Base-by-base conservation (phyloP, 1,140 invertebrate species). In the Goniozus legneri region DNA sequence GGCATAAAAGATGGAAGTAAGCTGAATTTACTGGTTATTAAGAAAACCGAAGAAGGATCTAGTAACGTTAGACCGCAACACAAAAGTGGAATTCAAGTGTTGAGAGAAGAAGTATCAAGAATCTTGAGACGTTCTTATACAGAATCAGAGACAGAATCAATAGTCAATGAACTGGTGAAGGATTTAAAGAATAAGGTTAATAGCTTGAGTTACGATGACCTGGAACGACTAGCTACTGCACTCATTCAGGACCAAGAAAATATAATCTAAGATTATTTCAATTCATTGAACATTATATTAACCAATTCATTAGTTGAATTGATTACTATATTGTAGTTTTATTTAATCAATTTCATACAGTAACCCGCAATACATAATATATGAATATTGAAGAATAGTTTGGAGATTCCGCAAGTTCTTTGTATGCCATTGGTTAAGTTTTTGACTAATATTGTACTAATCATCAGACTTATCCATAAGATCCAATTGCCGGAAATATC, bases 401-500 rank as follows among this genome's bases (percentile, higher is more conserved):
- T n/a, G n/a, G n/a, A n/a, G n/a, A n/a, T n/a, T n/a, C n/a, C n/a
- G n/a, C n/a, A n/a, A n/a, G n/a, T n/a, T n/a, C n/a, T n/a, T n/a
- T n/a, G n/a, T n/a, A n/a, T n/a, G n/a, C n/a, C n/a, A n/a, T n/a
- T n/a, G n/a, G n/a, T n/a, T n/a, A n/a, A n/a, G n/a, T n/a, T n/a
- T n/a, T n/a, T n/a, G n/a, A n/a, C n/a, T n/a, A n/a, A n/a, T n/a
- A n/a, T n/a, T n/a, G n/a, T n/a, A n/a, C n/a, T n/a, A n/a, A n/a
- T n/a, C n/a, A n/a, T n/a, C n/a, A n/a, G n/a, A n/a, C n/a, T n/a
- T 21, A 57, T 84, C 81, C 3, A 75, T 80, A 47, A 84, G 64
- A 64, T 84, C 83, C 21, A 75, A 67, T 62, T 84, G 82, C 47
- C 78, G 76, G 64, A 84, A 84, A 60, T 83, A 84, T 49, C 76